Conservation (phyloP, 2,888 invertebrate species). For the Cheiracanthium punctorium region DNA sequence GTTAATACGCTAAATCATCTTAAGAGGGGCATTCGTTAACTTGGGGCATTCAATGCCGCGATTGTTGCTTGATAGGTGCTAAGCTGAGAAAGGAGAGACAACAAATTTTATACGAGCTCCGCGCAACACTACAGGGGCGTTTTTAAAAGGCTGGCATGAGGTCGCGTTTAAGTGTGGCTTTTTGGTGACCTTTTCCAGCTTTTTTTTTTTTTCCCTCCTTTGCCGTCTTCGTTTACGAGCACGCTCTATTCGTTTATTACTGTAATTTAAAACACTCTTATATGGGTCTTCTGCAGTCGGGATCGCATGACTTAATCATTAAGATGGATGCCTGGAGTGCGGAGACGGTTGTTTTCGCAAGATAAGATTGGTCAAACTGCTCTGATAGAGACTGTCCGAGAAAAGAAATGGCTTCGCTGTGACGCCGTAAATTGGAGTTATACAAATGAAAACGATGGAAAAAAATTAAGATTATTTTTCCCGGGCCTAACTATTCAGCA, state of each 20-base stretch:
- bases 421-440: too few species aligned
- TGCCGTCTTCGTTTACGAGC: conserved; percentile 13
- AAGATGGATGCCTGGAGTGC: background rate
- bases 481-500: too few species aligned
- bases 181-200: background rate
- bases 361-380: background rate
- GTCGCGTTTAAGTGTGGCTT: conserved; percentile 9
- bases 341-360: background rate
- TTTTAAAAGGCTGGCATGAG: conserved; percentile 12
- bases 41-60: conserved; percentile 19
- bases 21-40: conserved; percentile 63
- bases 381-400: background rate
- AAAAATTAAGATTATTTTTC: too few species aligned
- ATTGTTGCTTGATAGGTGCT: conserved; percentile 58
- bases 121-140: background rate
- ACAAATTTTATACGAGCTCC: conserved; percentile 25
- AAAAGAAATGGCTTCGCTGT: too few species aligned
- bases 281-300: background rate
- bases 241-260: conserved; percentile 43
- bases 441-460: too few species aligned
- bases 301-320: conserved; percentile 52
- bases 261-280: conserved; percentile 53
- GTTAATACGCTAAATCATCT: conserved; percentile 51
- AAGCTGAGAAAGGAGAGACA: conserved; percentile 9
- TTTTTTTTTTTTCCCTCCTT: background rate